phyloP scores from a whole-genome alignment of 1,140 invertebrate genomes.

The Saccostrea cuccullata region DNA sequence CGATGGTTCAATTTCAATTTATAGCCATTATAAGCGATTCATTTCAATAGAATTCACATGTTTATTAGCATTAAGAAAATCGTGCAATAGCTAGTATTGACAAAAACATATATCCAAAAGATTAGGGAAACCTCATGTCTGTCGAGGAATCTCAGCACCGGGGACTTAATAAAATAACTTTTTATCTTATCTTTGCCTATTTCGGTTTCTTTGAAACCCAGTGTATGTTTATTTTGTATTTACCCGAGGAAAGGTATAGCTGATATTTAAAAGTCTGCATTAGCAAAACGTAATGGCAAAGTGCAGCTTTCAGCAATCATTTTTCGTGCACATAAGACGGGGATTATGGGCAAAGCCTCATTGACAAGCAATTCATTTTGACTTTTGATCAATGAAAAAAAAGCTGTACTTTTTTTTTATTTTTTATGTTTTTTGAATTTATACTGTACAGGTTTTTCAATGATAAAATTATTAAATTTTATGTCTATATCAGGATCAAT shows the following conservation, averaged over 20 bases:
- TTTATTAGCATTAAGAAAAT: conserved; percentile 38
- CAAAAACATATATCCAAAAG: conserved; percentile 22
- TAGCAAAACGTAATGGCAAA: not conserved
- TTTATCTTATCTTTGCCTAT: conserved; percentile 46
- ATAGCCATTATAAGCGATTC: conserved; percentile 31
- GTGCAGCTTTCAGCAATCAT: conserved; percentile 14
- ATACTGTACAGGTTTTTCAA: conserved; percentile 9
- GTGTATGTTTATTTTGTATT: conserved; percentile 41
- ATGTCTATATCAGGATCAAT: conserved; percentile 31
- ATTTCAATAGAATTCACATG: conserved; percentile 27
- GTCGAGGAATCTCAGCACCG: not conserved
- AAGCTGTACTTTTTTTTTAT: not conserved
- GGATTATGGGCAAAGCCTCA: not conserved
- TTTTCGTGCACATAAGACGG: conserved; percentile 32
- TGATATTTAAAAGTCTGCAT: conserved; percentile 38
- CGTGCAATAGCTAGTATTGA: conserved; percentile 42
- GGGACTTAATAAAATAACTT: conserved; percentile 40
- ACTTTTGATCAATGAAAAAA: conserved; percentile 18
- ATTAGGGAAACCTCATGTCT: conserved; percentile 36
- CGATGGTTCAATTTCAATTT: conserved; percentile 35
- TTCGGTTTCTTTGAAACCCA: conserved; percentile 45
- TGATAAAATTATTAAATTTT: not conserved
- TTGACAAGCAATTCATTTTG: conserved; percentile 27
- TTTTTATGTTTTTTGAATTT: not conserved
- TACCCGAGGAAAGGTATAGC: conserved; percentile 6